Evolutionary conservation across 1,140 invertebrate species (phyloP), one percentile per base, ranked within the genome.

Genomic region (Saccostrea glomerata): DNA sequence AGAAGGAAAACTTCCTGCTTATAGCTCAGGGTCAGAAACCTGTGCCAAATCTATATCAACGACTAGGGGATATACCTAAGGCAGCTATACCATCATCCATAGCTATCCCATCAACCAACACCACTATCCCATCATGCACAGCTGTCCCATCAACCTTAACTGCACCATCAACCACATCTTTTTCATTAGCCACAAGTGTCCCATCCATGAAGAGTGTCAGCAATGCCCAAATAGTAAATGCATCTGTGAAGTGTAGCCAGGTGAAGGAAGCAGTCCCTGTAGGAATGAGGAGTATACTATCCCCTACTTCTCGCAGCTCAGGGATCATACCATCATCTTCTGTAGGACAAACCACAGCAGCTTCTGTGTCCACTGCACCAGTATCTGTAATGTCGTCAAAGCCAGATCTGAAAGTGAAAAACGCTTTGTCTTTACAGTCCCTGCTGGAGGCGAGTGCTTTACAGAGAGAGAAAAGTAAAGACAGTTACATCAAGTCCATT

Each of bases 371-470:
- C 23, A 20, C 84, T 60, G 60, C 54, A 13, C 83, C 25, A 84
- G 40, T 23, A 6, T 63, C 36, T 47, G 30, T 47, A 40, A 4
- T 40, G 54, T 84, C 54, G 0, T 84, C 25, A 55, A 56, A 84
- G 56, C 83, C 20, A 84, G 56, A 84, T 55, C 47, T 58, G 23
- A 84, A 58, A 58, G 87, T 66, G 17, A 20, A 84, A 82, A 85
- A 77, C 30, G 30, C 30, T 40, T 25, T 84, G 82, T 55, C 82
- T 56, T 82, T 90, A 82, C 56, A 87, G 77, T 88, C 87, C 20
- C 70, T 90, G 15, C 70, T 90, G 23, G 84, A 90, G 25, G 89
- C 87, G 11, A 90, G 73, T 54, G 89, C 70, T 77, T 15, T 77
- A 9, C 70, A 77, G 70, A 77, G 89, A 25, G 89, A 86, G 17